phyloP scores from a whole-genome alignment of 2,888 invertebrate genomes.

The Phyllotreta cruciferae region DNA sequence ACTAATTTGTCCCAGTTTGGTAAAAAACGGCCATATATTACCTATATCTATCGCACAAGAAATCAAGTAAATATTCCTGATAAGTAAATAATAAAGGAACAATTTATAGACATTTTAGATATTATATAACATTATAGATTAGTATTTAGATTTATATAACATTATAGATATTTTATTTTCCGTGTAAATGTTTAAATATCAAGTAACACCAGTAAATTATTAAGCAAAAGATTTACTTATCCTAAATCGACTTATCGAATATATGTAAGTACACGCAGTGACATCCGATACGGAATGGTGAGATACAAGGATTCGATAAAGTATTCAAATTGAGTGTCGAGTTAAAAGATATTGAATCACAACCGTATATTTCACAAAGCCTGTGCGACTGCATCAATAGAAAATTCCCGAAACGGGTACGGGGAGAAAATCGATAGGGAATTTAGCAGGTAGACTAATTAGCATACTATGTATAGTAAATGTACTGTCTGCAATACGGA shows the following conservation, averaged over 20 bases:
- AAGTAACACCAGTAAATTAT: slow-evolving; percentile 5
- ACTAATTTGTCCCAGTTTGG: background rate
- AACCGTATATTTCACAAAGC: slow-evolving; percentile 2
- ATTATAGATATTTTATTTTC: too few species aligned
- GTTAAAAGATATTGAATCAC: slow-evolving; percentile 2
- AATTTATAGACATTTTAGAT: too few species aligned
- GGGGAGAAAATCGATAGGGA: slow-evolving; percentile 7
- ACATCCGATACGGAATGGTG: slow-evolving; percentile 6
- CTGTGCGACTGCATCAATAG: background rate
- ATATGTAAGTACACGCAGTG: background rate
- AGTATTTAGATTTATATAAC: too few species aligned
- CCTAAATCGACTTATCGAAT: slow-evolving; percentile 1
- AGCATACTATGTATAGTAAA: slow-evolving; percentile 11
- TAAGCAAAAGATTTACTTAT: slow-evolving; percentile 1
- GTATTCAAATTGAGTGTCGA: slow-evolving; percentile 8
- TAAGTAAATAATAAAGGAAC: too few species aligned
- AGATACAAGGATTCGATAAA: slow-evolving; percentile 13
- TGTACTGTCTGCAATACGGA: slow-evolving; percentile 1
- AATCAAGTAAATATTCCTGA: too few species aligned
- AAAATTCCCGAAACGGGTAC: slow-evolving; percentile 5
- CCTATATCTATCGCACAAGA: too few species aligned
- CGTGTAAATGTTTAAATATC: too few species aligned
- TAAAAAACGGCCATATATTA: too few species aligned
- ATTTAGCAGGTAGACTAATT: slow-evolving; percentile 15
- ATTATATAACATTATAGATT: too few species aligned